A percentile compares a stretch with the other conserved stretches of the same genome.
Evolutionary conservation across 2,888 invertebrate species (phyloP).

Genomic region (Oxytorus armatus): DNA sequence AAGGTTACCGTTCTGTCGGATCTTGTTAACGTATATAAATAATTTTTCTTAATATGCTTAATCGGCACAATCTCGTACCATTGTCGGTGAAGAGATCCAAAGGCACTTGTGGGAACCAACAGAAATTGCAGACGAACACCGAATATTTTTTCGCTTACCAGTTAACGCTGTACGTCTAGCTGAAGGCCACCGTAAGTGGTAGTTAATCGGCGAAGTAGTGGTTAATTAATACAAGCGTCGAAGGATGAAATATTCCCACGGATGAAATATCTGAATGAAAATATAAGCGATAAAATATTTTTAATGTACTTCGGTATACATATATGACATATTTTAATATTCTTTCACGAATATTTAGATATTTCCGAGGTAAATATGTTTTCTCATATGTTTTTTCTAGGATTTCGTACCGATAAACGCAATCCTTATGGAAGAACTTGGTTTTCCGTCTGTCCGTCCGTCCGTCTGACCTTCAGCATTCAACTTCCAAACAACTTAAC

Average conservation of each 20-base stretch:
- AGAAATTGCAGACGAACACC: constrained; percentile 23
- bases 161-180: constrained; percentile 20
- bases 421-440: too few relatives aligned
- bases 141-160: constrained; percentile 41
- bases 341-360: too few relatives aligned
- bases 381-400: too few relatives aligned
- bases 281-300: neutral
- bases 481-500: too few relatives aligned
- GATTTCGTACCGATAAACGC: too few relatives aligned
- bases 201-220: neutral
- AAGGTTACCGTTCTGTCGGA: too few relatives aligned
- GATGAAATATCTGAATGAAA: neutral
- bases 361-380: too few relatives aligned
- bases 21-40: too few relatives aligned
- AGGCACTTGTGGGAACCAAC: constrained; percentile 2
- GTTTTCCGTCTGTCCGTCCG: too few relatives aligned
- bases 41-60: too few relatives aligned
- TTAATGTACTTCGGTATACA: neutral
- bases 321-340: neutral
- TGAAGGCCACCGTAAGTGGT: constrained; percentile 14
- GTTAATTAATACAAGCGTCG: constrained; percentile 13
- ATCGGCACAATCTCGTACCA: constrained; percentile 11
- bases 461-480: too few relatives aligned
- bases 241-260: neutral
- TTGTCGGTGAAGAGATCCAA: constrained; percentile 31